Conservation (phyloP, 2,888 invertebrate species). For the Tolmerus cingulatus region DNA sequence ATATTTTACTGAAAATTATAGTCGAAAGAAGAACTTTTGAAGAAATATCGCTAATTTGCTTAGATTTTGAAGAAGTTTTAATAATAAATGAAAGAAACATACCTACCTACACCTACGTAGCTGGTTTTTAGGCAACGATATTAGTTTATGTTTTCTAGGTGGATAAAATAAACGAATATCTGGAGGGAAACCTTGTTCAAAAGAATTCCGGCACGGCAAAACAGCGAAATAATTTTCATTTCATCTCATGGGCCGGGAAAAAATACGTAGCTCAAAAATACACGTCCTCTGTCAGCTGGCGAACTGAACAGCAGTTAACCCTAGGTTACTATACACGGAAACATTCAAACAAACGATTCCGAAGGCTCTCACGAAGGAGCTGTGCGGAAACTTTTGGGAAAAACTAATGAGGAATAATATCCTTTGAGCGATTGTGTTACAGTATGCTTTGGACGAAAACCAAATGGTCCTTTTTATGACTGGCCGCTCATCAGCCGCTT, state of each 20-base stretch:
- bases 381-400: slow-evolving; percentile 23
- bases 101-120: no score
- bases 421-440: slow-evolving; percentile 31
- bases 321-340: slow-evolving; percentile 31
- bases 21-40: neutral
- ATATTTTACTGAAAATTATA: neutral
- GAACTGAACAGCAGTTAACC: slow-evolving; percentile 12
- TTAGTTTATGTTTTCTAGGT: slow-evolving; percentile 12
- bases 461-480: slow-evolving; percentile 27
- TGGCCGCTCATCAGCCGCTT: neutral
- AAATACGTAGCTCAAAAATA: neutral
- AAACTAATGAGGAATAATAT: slow-evolving; percentile 39
- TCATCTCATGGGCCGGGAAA: neutral
- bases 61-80: neutral
- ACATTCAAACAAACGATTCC: slow-evolving; percentile 28
- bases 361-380: slow-evolving; percentile 23
- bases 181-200: slow-evolving; percentile 6
- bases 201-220: neutral
- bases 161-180: slow-evolving; percentile 1
- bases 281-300: neutral
- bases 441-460: slow-evolving; percentile 28
- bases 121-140: no score
- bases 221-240: neutral
- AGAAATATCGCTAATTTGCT: neutral
- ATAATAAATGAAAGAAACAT: no score